These are phyloP conservation scores for Spilarctia lutea DNA, from an alignment of 2,888 invertebrate genomes.

Conservation along the genomic window DNA sequence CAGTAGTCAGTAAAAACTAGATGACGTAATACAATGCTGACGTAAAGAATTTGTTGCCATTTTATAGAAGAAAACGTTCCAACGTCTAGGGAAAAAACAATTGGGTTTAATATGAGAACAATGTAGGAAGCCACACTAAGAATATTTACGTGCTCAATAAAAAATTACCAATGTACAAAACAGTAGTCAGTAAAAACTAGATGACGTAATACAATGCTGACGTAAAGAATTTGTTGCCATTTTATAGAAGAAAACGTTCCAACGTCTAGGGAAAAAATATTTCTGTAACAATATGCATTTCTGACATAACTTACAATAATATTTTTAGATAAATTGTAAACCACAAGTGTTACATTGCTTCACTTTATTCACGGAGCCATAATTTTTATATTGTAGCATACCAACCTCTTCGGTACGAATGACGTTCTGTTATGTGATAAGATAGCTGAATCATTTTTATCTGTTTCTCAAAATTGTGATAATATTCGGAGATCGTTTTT, in stretches of 20 bases:
- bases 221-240: slow-evolving; percentile 22
- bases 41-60: slow-evolving; percentile 20
- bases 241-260: slow-evolving; percentile 1
- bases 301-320: neutral
- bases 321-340: neutral
- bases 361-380: neutral
- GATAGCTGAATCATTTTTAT: neutral
- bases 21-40: slow-evolving; percentile 35
- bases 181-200: slow-evolving; percentile 37
- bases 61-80: slow-evolving; percentile 1
- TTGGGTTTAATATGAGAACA: slow-evolving; percentile 21
- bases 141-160: slow-evolving; percentile 17
- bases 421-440: neutral
- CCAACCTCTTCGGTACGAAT: neutral
- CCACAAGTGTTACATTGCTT: neutral
- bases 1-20: slow-evolving; percentile 37
- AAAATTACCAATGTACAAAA: slow-evolving; percentile 24
- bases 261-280: slow-evolving; percentile 3
- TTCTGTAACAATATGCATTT: neutral
- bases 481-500: no score
- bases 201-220: slow-evolving; percentile 35
- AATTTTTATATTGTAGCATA: neutral
- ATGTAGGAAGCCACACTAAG: slow-evolving; percentile 27
- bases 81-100: slow-evolving; percentile 8
- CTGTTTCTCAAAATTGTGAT: neutral